phyloP scores from a whole-genome alignment of 2,113 vertebrate genomes.

The Cromileptes altivelis region DNA sequence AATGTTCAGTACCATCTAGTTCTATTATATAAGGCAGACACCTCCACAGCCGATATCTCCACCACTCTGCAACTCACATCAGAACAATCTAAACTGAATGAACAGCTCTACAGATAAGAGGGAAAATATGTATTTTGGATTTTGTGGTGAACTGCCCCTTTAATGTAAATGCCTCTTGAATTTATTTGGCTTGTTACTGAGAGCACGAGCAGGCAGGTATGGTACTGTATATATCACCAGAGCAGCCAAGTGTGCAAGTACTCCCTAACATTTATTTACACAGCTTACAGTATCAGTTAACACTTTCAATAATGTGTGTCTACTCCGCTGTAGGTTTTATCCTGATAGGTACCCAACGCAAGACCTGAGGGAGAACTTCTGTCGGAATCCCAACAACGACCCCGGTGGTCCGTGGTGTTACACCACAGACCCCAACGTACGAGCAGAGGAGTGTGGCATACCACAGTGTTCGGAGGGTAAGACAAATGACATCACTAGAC shows the following conservation, averaged over 20 bases:
- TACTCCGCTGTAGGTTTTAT: conserved; percentile 69
- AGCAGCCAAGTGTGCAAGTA: conserved; percentile 56
- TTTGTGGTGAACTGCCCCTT: no score
- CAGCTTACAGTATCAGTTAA: conserved; percentile 63
- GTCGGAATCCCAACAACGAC: conserved; percentile 95
- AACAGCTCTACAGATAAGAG: no score
- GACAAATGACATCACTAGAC: conserved; percentile 1
- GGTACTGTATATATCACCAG: conserved; percentile 43
- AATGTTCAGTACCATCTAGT: no score
- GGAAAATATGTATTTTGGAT: no score
- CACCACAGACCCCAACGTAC: conserved; percentile 91
- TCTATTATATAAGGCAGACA: no score
- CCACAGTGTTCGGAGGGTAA: conserved; percentile 96
- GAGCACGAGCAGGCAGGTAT: conserved; percentile 16
- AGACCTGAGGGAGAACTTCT: conserved; percentile 96
- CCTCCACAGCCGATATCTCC: no score
- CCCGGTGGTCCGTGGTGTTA: conserved; percentile 97
- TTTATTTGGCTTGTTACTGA: conserved; percentile 67
- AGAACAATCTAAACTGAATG: no score
- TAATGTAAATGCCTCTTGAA: conserved; percentile 47
- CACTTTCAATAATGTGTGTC: conserved; percentile 48
- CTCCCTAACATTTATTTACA: conserved; percentile 67
- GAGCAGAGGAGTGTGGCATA: conserved; percentile 93
- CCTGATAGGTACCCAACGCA: conserved; percentile 90
- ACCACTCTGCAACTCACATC: no score